phyloP scores from a whole-genome alignment of 2,113 vertebrate genomes.

The Hyla sarda region DNA sequence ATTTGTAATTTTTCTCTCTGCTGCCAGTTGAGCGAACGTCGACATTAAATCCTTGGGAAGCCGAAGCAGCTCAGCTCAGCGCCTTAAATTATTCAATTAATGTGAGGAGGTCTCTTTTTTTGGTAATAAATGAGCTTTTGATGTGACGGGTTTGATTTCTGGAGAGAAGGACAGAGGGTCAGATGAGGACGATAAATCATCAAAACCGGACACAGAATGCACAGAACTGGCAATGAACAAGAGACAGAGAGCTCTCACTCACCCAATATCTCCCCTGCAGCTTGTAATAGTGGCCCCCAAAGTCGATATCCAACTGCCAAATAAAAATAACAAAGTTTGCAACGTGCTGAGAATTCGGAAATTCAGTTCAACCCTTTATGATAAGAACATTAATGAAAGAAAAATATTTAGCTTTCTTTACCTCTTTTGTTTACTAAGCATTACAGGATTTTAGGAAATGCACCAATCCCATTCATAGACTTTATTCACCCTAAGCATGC shows the following conservation, averaged over 20 bases:
- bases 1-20: conserved; percentile 60
- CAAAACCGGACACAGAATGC: conserved; percentile 37
- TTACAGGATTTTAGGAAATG: too few species aligned
- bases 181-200: conserved; percentile 57
- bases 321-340: conserved; percentile 2
- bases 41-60: conserved; percentile 60
- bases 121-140: conserved; percentile 58
- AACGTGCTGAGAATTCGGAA: neutral
- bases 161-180: conserved; percentile 60
- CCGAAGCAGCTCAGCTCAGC: conserved; percentile 55
- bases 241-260: conserved; percentile 36
- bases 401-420: too few species aligned
- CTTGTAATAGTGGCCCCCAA: neutral
- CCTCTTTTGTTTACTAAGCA: too few species aligned
- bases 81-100: conserved; percentile 60
- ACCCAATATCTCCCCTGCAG: conserved; percentile 7
- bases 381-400: too few species aligned
- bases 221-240: conserved; percentile 33
- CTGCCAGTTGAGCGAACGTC: conserved; percentile 57
- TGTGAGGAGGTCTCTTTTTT: conserved; percentile 59
- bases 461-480: too few species aligned
- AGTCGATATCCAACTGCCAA: conserved; percentile 21
- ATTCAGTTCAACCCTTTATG: neutral
- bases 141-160: conserved; percentile 59
- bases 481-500: too few species aligned